phyloP scores from a whole-genome alignment of 2,797 vertebrate species.

The Potorous gilbertii region DNA sequence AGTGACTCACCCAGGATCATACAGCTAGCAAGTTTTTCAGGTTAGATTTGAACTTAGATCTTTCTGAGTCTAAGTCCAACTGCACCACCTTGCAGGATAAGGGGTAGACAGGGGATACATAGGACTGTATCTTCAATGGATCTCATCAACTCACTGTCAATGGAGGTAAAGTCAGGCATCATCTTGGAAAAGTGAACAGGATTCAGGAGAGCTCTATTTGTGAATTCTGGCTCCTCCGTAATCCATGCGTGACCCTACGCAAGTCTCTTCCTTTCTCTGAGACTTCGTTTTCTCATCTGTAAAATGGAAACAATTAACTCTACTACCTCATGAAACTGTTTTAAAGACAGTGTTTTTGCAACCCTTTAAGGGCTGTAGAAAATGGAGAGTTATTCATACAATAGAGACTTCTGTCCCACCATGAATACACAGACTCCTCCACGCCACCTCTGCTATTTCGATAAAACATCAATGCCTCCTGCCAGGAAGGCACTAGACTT shows the following conservation, averaged over 20 bases:
- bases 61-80: background rate
- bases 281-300: background rate
- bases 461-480: background rate
- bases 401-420: background rate
- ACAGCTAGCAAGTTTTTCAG: background rate
- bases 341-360: background rate
- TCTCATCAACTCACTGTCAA: background rate
- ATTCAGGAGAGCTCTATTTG: background rate
- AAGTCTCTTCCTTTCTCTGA: background rate
- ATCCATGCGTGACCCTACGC: background rate
- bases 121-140: background rate
- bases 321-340: background rate
- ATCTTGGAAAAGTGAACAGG: background rate
- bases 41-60: background rate
- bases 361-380: background rate
- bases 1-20: background rate
- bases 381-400: background rate
- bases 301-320: background rate
- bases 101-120: background rate
- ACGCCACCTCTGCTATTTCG: background rate
- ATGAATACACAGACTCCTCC: background rate
- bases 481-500: background rate
- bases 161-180: background rate
- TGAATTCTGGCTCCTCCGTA: background rate
- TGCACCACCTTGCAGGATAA: background rate